Base-by-base conservation (phyloP, 1,140 invertebrate species). In the Brachionus plicatilis region DNA sequence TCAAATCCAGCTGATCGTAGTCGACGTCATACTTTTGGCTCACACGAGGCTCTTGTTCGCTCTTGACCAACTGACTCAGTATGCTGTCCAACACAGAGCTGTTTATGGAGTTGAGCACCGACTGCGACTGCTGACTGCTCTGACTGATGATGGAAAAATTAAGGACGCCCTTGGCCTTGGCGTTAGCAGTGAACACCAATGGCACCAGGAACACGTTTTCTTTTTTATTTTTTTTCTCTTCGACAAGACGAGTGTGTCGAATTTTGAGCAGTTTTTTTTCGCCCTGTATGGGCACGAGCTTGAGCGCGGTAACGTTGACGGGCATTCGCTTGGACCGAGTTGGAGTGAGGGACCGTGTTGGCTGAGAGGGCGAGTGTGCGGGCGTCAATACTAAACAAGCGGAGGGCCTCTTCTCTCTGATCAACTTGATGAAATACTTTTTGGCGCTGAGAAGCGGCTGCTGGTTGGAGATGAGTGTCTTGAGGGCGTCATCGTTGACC, bases 241-340 rank as follows among this genome's bases (percentile, higher is more conserved):
- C 43, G 8, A 65, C n/a, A 1, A 45, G 12, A 43, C 37, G 79
- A 65, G 41, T 82, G n/a, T 65, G 37, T 65, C 53, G 9, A 12
- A 65, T 68, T 37, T 68, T 82, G 11, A 68, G 33, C 3, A 82
- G 33, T 20, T 82, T 82, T 68, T 82, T 82, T 47, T 82, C 79
- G 33, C 79, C 79, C 29, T 82, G 79, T 1, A 82, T 68, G 3
- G 79, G 79, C 27, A 82, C 53, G 47, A 82, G 33, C 8, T 68
- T 60, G 12, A 82, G 43, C 8, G 79, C 33, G 4, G 79, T 82
- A 1, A 82, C 53, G 14, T 68, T 65, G 8, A 68, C 65, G 14
- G 79, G 79, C 17, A 82, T 17, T 0, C 7, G 37, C 17, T 50
- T 47, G n/a, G 50, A n/a, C 37, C 11, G 24, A 56, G 4, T 33